Percentiles rank a stretch among this genome's conserved stretches.
phyloP scores from a whole-genome alignment of 1,140 invertebrate species.

The Chironomus tepperi region DNA sequence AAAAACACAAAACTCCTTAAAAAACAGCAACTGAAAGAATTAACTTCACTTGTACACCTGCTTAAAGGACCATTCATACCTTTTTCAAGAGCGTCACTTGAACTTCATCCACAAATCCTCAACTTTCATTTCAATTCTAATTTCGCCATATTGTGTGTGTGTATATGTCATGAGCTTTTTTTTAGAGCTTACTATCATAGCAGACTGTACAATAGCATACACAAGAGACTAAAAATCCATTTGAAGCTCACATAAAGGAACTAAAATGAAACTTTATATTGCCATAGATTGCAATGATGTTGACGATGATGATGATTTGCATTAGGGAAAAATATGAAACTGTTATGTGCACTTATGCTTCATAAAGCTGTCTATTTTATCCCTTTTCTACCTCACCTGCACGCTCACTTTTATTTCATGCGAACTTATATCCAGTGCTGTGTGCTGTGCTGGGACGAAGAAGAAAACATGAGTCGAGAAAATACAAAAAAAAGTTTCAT shows the following conservation, averaged over 20 bases:
- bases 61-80: too few species aligned
- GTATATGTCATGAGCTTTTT: too few species aligned
- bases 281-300: neutral
- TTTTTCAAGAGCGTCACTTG: too few species aligned
- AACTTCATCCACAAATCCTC: too few species aligned
- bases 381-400: neutral
- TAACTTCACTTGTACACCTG: too few species aligned
- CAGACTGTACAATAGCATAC: neutral
- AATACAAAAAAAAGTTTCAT: neutral
- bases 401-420: neutral
- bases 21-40: too few species aligned
- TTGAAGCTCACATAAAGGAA: neutral
- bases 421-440: neutral
- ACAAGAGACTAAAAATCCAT: neutral
- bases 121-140: neutral
- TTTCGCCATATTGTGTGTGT: neutral
- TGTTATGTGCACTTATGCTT: neutral
- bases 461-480: too few species aligned
- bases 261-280: slow-evolving; percentile 2
- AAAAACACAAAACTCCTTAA: too few species aligned
- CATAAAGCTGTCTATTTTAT: neutral
- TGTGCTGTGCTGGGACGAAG: too few species aligned
- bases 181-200: too few species aligned
- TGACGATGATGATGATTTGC: slow-evolving; percentile 10
- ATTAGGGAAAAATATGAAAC: slow-evolving; percentile 7